phyloP scores from a whole-genome alignment of 2,888 invertebrate species.

The Trachelus iudaicus region DNA sequence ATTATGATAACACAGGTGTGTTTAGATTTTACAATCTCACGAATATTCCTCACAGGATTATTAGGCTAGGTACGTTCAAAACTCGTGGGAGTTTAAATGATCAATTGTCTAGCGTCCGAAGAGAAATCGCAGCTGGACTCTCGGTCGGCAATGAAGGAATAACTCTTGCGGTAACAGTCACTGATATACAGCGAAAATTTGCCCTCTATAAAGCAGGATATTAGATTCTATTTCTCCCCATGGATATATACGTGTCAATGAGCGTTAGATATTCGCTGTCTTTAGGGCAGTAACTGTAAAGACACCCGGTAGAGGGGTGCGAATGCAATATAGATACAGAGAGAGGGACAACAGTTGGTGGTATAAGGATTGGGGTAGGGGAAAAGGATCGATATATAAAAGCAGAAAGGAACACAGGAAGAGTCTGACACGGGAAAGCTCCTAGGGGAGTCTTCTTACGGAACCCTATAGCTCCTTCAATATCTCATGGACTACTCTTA shows the following conservation, averaged over 20 bases:
- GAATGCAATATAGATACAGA: slow-evolving; percentile 44
- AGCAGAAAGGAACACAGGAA: slow-evolving; percentile 56
- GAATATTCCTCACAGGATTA: not conserved
- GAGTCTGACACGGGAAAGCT: slow-evolving; percentile 55
- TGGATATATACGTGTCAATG: not conserved
- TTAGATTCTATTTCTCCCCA: not conserved
- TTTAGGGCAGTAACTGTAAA: slow-evolving; percentile 18
- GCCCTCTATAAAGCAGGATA: not conserved
- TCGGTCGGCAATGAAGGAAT: not conserved
- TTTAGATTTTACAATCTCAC: not conserved
- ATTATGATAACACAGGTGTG: not conserved
- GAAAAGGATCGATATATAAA: slow-evolving; percentile 49
- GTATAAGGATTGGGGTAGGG: slow-evolving; percentile 44
- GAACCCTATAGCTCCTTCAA: slow-evolving; percentile 16
- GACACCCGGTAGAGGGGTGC: slow-evolving; percentile 33
- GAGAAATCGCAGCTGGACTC: not conserved
- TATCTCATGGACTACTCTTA: slow-evolving; percentile 9
- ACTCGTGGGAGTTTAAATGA: not conserved
- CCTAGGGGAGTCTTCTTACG: slow-evolving; percentile 37
- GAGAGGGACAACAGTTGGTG: slow-evolving; percentile 39
- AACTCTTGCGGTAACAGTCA: not conserved
- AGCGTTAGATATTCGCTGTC: not conserved
- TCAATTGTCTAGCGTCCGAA: not conserved
- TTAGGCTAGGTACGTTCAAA: not conserved
- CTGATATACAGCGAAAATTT: not conserved